A percentile compares a stretch with the other conserved stretches of the same genome.
Evolutionary conservation across 2,797 vertebrate species (phyloP).

Genomic region (Mormyrops attenuatus): DNA sequence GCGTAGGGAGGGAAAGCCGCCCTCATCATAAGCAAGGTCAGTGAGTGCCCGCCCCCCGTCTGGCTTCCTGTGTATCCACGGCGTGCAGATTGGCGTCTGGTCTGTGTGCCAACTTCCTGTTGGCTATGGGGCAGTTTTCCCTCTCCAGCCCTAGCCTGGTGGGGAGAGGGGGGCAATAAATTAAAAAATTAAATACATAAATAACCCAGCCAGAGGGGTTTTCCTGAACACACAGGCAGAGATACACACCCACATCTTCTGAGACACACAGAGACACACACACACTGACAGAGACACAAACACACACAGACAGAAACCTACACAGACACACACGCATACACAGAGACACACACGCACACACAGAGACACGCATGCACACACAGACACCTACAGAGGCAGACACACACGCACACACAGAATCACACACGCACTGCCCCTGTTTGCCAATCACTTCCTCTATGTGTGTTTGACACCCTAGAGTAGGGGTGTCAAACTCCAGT

Average conservation of each 20-base stretch:
- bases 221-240: not conserved
- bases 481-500: too few relatives aligned
- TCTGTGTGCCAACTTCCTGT: not conserved
- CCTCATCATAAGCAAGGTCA: conserved; percentile 44
- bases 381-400: not conserved
- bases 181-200: not conserved
- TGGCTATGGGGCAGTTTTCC: not conserved
- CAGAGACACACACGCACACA: conserved; percentile 21
- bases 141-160: not conserved
- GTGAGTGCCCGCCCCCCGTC: conserved; percentile 35
- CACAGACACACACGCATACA: not conserved
- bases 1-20: conserved; percentile 32
- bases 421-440: not conserved
- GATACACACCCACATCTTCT: not conserved
- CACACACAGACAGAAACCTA: not conserved
- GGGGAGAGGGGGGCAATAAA: not conserved
- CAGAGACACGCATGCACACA: not conserved
- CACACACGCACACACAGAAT: not conserved
- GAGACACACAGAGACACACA: not conserved
- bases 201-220: not conserved
- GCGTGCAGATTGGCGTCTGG: not conserved
- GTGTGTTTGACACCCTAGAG: not conserved
- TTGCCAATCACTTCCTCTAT: not conserved
- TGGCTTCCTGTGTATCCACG: not conserved
- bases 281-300: too few relatives aligned